phyloP scores from a whole-genome alignment of 2,113 vertebrate genomes.

The Cephalopterus ornatus region DNA sequence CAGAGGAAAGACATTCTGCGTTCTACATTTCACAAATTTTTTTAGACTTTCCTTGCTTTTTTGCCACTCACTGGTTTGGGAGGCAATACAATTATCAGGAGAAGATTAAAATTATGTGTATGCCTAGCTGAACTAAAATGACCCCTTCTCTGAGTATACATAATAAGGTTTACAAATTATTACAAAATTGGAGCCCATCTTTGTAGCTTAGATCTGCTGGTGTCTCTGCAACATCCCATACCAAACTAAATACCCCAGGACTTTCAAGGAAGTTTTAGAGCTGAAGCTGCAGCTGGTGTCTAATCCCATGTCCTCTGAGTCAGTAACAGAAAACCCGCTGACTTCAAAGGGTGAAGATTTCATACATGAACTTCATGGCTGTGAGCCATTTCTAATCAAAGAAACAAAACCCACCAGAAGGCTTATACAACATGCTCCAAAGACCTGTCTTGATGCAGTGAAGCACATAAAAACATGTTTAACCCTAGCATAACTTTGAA shows the following conservation, averaged over 20 bases:
- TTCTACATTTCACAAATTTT: not conserved
- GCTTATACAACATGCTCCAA: conserved; percentile 11
- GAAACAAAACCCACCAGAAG: conserved; percentile 21
- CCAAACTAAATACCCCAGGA: not conserved
- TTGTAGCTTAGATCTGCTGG: not conserved
- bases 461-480: not conserved
- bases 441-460: not conserved
- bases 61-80: not conserved
- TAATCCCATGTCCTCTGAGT: conserved; percentile 29
- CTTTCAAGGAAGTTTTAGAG: not conserved
- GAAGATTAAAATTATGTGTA: not conserved
- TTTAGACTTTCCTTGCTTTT: not conserved
- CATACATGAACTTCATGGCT: conserved; percentile 23
- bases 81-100: not conserved
- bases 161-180: not conserved
- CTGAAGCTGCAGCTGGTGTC: not conserved
- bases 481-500: not conserved
- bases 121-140: not conserved
- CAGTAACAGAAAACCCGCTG: not conserved
- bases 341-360: conserved; percentile 50
- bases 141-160: not conserved
- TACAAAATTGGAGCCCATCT: not conserved
- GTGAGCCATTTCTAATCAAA: conserved; percentile 13
- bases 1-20: not conserved
- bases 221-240: not conserved